Percentiles rank a stretch among this genome's conserved stretches.
These are phyloP conservation scores for Limosa lapponica DNA, from an alignment of 2,797 vertebrate genomes.

Conservation along the genomic window DNA sequence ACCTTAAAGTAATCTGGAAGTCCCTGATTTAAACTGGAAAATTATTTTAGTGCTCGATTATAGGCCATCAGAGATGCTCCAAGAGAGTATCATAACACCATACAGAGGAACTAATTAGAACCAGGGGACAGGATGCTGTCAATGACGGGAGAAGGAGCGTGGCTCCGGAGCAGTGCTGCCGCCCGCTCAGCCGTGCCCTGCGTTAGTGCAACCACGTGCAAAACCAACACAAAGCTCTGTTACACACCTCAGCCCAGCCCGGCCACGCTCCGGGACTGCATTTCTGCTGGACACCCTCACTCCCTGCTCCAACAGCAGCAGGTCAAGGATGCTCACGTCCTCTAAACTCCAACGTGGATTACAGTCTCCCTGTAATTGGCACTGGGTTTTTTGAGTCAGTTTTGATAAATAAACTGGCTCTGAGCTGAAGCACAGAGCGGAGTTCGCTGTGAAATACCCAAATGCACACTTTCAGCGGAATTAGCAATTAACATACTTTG, in stretches of 20 bases:
- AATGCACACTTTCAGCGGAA: rapidly evolving
- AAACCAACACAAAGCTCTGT: neutral
- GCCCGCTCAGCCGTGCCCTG: neutral
- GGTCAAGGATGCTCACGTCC: neutral
- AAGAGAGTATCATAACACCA: neutral
- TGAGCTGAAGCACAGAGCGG: neutral
- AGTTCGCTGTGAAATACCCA: rapidly evolving
- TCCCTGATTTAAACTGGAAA: neutral
- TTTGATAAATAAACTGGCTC: neutral
- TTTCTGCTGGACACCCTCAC: rapidly evolving
- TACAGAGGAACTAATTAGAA: neutral
- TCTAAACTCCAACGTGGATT: neutral
- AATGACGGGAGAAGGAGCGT: rapidly evolving
- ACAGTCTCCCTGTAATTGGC: neutral
- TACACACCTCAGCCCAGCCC: neutral
- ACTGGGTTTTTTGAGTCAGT: neutral
- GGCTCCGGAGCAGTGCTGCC: neutral
- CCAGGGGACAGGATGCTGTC: rapidly evolving
- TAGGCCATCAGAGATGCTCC: neutral
- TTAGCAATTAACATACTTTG: neutral
- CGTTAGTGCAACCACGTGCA: neutral
- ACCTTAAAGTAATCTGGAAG: neutral
- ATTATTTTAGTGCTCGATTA: neutral
- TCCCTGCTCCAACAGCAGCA: neutral
- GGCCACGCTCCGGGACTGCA: rapidly evolving